These are phyloP conservation scores for Caenorhabditis sp. DNA, from an alignment of 2,888 invertebrate species.

Conservation along the genomic window DNA sequence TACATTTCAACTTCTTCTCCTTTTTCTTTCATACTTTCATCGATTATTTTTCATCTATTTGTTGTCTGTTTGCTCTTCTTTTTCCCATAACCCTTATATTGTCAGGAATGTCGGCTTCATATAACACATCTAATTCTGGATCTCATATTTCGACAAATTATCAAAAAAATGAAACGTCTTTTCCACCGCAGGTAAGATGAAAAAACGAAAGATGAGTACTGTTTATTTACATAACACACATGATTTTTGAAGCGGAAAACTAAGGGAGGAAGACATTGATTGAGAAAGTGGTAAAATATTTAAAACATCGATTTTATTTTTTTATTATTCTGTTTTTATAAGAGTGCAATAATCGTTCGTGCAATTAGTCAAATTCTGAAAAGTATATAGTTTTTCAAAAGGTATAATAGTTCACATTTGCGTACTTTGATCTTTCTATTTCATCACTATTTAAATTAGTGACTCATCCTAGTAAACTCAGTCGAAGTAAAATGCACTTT, in stretches of 20 bases:
- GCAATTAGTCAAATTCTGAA: no score
- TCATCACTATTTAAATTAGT: not conserved
- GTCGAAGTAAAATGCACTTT: not conserved
- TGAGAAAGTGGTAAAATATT: no score
- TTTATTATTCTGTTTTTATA: not conserved
- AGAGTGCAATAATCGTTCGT: no score
- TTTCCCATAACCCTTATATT: not conserved
- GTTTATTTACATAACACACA: slow-evolving; percentile 14
- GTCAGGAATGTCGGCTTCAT: not conserved
- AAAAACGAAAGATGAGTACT: not conserved
- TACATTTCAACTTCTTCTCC: not conserved
- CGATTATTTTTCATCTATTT: not conserved
- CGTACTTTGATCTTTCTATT: no score
- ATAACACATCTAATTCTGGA: not conserved
- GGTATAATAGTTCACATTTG: no score
- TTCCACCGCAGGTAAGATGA: slow-evolving; percentile 34
- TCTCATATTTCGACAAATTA: slow-evolving; percentile 1
- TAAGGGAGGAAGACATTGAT: no score
- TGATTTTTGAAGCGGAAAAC: slow-evolving; percentile 4
- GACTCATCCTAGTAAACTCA: not conserved
- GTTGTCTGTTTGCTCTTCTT: not conserved
- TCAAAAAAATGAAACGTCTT: slow-evolving; percentile 22
- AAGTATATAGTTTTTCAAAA: no score
- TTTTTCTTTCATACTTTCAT: not conserved
- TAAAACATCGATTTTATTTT: not conserved